Conservation (phyloP, 2,797 vertebrate species). For the Pampus argenteus region DNA sequence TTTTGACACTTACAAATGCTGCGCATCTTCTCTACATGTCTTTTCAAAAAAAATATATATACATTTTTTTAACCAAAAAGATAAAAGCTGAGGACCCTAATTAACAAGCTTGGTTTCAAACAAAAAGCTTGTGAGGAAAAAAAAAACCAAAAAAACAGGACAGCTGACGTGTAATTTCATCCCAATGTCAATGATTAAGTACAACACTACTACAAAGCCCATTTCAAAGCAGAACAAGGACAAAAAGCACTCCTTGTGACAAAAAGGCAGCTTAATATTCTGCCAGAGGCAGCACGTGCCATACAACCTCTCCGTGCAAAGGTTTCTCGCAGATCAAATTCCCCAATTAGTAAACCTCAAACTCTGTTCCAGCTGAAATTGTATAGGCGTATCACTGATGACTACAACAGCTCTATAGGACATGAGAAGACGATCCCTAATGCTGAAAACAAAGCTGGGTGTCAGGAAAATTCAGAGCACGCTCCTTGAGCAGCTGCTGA, state of each 20-base stretch:
- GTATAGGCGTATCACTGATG: constrained; percentile 15
- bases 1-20: constrained; percentile 25
- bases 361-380: constrained; percentile 30
- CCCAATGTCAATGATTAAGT: constrained; percentile 9
- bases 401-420: not conserved
- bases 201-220: constrained; percentile 6
- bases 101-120: constrained; percentile 42
- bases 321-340: constrained; percentile 18
- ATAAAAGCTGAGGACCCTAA: constrained; percentile 22
- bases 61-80: constrained; percentile 36
- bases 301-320: not conserved
- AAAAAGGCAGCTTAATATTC: not conserved
- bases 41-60: too few species aligned
- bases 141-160: constrained; percentile 1
- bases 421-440: constrained; percentile 20
- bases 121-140: constrained; percentile 20
- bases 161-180: constrained; percentile 33
- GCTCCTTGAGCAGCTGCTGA: constrained; percentile 19
- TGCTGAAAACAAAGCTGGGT: constrained; percentile 41
- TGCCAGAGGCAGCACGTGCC: not conserved
- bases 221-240: constrained; percentile 6
- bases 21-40: constrained; percentile 23
- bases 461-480: constrained; percentile 9
- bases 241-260: not conserved
- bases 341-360: constrained; percentile 30